phyloP scores from a whole-genome alignment of 2,888 invertebrate genomes.

The Alcis repandata region DNA sequence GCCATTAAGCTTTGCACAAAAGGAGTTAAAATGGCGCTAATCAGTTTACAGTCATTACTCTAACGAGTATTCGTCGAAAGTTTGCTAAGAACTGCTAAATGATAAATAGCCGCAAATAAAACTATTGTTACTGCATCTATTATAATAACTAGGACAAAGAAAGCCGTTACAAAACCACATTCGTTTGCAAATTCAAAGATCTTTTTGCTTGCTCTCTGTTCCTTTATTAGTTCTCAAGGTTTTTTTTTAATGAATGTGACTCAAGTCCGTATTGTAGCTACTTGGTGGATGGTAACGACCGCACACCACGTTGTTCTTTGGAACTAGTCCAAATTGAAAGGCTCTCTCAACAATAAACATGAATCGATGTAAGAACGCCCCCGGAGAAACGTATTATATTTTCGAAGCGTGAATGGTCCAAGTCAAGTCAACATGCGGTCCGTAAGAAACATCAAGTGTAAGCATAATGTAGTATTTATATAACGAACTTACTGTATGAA shows the following conservation, averaged over 20 bases:
- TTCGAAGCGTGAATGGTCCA: slow-evolving; percentile 26
- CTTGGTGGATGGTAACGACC: slow-evolving; percentile 60
- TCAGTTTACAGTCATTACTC: slow-evolving; percentile 19
- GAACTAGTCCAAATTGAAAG: slow-evolving; percentile 66
- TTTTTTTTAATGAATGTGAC: slow-evolving; percentile 41
- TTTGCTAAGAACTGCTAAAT: slow-evolving; percentile 16
- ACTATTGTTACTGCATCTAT: slow-evolving; percentile 10
- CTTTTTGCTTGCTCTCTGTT: slow-evolving; percentile 36
- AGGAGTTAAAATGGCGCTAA: slow-evolving; percentile 15
- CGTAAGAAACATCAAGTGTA: slow-evolving; percentile 46
- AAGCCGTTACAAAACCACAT: slow-evolving; percentile 33
- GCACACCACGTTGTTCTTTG: slow-evolving; percentile 69
- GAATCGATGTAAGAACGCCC: slow-evolving; percentile 21
- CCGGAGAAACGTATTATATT: slow-evolving; percentile 29
- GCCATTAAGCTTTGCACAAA: slow-evolving; percentile 19
- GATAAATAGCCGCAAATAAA: slow-evolving; percentile 31
- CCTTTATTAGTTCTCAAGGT: slow-evolving; percentile 40
- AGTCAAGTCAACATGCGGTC: slow-evolving; percentile 40
- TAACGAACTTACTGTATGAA: slow-evolving; percentile 55
- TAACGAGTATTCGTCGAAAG: slow-evolving; percentile 33
- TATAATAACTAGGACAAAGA: slow-evolving; percentile 41
- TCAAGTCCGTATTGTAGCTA: slow-evolving; percentile 44
- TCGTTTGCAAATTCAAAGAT: slow-evolving; percentile 34
- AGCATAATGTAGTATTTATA: slow-evolving; percentile 60
- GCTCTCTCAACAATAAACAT: slow-evolving; percentile 44